Conservation (phyloP, 2,113 vertebrate species). For the Ovis aries region DNA sequence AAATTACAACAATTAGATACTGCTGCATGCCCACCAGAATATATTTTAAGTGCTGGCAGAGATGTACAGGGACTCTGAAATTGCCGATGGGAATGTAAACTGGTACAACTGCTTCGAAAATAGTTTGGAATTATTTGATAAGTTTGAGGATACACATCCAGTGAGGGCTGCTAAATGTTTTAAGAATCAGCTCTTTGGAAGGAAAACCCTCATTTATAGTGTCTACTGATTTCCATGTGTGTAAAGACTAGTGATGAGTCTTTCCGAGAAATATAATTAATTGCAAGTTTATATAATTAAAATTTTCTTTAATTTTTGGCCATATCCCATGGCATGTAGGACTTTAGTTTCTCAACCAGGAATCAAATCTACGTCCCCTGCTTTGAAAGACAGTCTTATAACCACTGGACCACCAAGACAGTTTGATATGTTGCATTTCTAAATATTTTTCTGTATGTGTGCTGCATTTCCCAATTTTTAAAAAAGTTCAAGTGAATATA, state of each 20-base stretch:
- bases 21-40: background rate
- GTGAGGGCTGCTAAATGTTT: background rate
- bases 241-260: background rate
- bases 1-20: background rate
- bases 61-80: background rate
- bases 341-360: background rate
- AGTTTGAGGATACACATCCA: background rate
- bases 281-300: background rate
- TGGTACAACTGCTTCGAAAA: background rate
- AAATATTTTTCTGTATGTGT: background rate
- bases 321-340: background rate
- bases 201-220: background rate
- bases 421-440: background rate
- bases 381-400: background rate
- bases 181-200: background rate
- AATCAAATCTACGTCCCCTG: background rate
- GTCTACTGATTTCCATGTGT: background rate
- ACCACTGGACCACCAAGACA: background rate
- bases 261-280: background rate
- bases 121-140: background rate
- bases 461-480: background rate
- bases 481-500: background rate
- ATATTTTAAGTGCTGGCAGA: background rate
- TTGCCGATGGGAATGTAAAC: background rate
- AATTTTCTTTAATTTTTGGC: background rate